A percentile compares a stretch with the other conserved stretches of the same genome.
phyloP scores from a whole-genome alignment of 2,888 invertebrate genomes.

The Ommatoiulus sabulosus region DNA sequence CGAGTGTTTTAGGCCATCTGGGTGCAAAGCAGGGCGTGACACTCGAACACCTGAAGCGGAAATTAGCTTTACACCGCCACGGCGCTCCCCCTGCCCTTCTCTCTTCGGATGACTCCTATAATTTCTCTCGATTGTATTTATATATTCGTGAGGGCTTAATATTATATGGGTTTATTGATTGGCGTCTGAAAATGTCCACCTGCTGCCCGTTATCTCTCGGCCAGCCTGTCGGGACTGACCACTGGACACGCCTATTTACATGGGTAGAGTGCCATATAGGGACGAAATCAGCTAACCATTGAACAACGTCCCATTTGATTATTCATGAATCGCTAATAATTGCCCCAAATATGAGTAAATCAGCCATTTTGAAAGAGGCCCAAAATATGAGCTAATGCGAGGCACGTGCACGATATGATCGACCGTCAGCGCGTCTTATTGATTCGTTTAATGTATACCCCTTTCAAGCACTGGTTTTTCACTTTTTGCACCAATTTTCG shows the following conservation, averaged over 20 bases:
- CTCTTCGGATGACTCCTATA: conserved; percentile 39
- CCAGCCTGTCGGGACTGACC: conserved; percentile 23
- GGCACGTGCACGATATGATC: conserved; percentile 39
- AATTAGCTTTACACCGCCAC: conserved; percentile 49
- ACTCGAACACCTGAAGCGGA: conserved; percentile 49
- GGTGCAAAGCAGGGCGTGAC: conserved; percentile 50
- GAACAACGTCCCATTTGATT: conserved; percentile 51
- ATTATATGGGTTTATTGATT: conserved; percentile 51
- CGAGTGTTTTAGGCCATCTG: conserved; percentile 47
- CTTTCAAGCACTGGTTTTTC: no score
- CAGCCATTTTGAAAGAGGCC: conserved; percentile 20
- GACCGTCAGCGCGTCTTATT: not conserved
- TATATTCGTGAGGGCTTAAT: conserved; percentile 46
- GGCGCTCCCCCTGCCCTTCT: conserved; percentile 10
- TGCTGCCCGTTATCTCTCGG: conserved; percentile 51
- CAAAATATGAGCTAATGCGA: conserved; percentile 41
- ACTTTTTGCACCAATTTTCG: no score
- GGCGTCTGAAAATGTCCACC: conserved; percentile 52
- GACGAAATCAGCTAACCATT: not conserved
- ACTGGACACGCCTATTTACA: conserved; percentile 41
- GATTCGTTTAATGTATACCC: no score
- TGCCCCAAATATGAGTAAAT: conserved; percentile 42
- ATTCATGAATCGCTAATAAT: conserved; percentile 53
- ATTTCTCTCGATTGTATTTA: conserved; percentile 52
- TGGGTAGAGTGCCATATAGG: not conserved